A percentile compares a stretch with the other conserved stretches of the same genome.
phyloP scores from a whole-genome alignment of 2,113 vertebrate genomes.

The Elephas maximus region DNA sequence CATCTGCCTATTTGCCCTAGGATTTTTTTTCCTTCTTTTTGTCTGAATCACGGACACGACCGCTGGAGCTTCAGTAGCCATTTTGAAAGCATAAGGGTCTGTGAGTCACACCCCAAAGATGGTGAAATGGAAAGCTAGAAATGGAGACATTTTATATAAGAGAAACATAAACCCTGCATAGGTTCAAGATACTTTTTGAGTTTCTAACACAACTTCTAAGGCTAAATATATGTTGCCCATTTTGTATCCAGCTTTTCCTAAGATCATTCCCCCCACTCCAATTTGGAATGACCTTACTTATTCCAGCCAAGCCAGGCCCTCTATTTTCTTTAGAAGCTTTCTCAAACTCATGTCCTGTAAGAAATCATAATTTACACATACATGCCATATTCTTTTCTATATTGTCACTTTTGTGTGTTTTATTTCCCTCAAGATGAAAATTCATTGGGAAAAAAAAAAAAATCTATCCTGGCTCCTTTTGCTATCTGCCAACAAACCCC shows the following conservation, averaged over 20 bases:
- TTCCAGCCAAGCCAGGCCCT: neutral
- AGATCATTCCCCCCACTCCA: neutral
- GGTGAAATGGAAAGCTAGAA: neutral
- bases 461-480: neutral
- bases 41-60: neutral
- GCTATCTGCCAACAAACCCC: neutral
- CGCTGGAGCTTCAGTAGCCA: neutral
- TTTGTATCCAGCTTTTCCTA: neutral
- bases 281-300: neutral
- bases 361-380: neutral
- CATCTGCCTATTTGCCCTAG: neutral
- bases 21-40: neutral
- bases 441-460: neutral
- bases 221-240: constrained; percentile 2
- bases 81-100: neutral
- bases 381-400: neutral
- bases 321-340: neutral
- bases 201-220: neutral
- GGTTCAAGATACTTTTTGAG: neutral
- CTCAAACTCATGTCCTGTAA: neutral
- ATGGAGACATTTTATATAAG: neutral
- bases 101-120: neutral
- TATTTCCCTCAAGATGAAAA: neutral
- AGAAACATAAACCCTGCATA: neutral
- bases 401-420: neutral